A percentile compares a stretch with the other conserved stretches of the same genome.
These are phyloP conservation scores for Chrysomela aeneicollis DNA, from an alignment of 2,888 invertebrate species.

Conservation along the genomic window DNA sequence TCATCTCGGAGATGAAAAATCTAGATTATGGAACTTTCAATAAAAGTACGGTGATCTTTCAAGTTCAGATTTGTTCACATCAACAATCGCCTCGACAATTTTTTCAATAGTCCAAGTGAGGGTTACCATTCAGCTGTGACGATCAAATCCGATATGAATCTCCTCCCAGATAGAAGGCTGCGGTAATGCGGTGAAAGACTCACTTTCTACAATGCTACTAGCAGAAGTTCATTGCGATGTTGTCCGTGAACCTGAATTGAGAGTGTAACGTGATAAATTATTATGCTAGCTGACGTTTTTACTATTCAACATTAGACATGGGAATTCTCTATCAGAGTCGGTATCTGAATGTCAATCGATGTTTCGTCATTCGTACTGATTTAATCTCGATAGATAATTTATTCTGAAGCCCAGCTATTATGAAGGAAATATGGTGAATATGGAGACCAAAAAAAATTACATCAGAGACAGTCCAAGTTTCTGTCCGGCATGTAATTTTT, in stretches of 20 bases:
- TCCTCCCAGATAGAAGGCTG: slow-evolving; percentile 22
- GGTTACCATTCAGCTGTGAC: background rate
- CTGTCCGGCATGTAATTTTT: no score
- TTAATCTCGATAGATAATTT: no score
- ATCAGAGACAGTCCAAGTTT: no score
- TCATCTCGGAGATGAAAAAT: no score
- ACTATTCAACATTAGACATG: background rate
- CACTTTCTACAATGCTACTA: slow-evolving; percentile 20
- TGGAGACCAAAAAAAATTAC: no score
- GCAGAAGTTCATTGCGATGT: slow-evolving; percentile 13
- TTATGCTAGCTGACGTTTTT: background rate
- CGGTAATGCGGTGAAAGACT: slow-evolving; percentile 20
- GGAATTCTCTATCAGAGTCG: background rate
- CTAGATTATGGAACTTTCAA: no score
- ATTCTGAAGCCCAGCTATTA: no score
- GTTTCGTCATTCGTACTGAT: no score
- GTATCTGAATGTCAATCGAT: background rate
- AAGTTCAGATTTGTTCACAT: no score
- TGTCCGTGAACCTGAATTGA: slow-evolving; percentile 17
- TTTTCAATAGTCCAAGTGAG: background rate
- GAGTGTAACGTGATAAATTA: slow-evolving; percentile 5
- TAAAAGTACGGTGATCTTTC: no score
- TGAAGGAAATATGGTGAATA: no score
- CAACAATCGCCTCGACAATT: no score
- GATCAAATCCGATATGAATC: background rate